Conservation (phyloP, 2,113 vertebrate genomes). For the Sturnira hondurensis region DNA sequence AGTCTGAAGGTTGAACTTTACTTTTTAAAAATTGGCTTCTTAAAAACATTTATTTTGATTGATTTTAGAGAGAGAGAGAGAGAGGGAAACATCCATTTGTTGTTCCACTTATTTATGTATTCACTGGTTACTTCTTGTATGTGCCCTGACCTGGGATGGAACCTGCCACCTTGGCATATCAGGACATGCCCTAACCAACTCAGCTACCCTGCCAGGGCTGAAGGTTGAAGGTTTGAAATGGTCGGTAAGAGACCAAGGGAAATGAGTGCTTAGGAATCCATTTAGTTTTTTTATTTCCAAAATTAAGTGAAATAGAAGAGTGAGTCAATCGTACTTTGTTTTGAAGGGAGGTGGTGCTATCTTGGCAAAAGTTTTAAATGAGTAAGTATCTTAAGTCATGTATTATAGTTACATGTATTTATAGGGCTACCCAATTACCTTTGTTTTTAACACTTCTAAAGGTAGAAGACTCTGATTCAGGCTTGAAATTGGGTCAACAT, state of each 20-base stretch:
- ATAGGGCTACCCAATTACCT: constrained; percentile 75
- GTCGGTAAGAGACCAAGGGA: constrained; percentile 7
- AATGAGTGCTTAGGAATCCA: constrained; percentile 47
- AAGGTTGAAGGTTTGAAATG: constrained; percentile 24
- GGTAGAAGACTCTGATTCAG: constrained; percentile 52
- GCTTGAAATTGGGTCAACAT: constrained; percentile 73
- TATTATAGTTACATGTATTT: constrained; percentile 77
- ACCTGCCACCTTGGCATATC: too few relatives aligned
- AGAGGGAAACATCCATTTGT: too few relatives aligned
- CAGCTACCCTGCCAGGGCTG: neutral
- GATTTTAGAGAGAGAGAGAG: too few relatives aligned
- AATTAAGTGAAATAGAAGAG: constrained; percentile 67
- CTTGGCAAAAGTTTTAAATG: constrained; percentile 73
- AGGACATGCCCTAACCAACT: too few relatives aligned
- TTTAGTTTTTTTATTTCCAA: constrained; percentile 53
- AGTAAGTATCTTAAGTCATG: constrained; percentile 75
- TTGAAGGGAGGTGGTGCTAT: constrained; percentile 71
- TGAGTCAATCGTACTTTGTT: constrained; percentile 78
- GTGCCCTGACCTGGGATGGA: too few relatives aligned
- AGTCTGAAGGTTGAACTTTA: neutral
- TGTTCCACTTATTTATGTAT: too few relatives aligned
- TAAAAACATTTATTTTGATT: too few relatives aligned
- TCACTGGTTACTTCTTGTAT: too few relatives aligned
- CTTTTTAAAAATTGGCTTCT: too few relatives aligned
- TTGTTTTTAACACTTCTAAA: constrained; percentile 60